Evolutionary conservation across 2,888 invertebrate species (phyloP).

Genomic region (Euplagia quadripunctaria): DNA sequence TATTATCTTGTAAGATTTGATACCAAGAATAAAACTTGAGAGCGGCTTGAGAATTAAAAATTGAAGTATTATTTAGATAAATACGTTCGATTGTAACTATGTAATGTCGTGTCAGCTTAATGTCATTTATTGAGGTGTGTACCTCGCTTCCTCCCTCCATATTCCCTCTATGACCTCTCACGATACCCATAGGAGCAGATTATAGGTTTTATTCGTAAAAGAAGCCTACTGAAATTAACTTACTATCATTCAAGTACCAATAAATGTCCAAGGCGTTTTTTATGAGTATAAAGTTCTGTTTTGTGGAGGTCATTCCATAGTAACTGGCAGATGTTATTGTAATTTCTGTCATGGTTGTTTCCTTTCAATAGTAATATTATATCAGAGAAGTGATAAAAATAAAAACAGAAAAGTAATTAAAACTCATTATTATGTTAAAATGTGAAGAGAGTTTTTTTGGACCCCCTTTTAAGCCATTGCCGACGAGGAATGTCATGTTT

Average conservation of each 20-base stretch:
- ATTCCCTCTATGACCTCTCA: conserved; percentile 14
- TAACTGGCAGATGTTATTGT: too few species aligned
- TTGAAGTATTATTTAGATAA: not conserved
- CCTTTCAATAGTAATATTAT: too few species aligned
- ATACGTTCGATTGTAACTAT: conserved; percentile 3
- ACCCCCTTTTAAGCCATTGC: too few species aligned
- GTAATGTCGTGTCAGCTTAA: conserved; percentile 1
- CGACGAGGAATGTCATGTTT: too few species aligned
- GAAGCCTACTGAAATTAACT: not conserved
- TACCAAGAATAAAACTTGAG: not conserved
- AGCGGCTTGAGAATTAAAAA: not conserved
- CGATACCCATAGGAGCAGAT: conserved; percentile 13
- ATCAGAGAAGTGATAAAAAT: too few species aligned
- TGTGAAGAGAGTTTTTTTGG: too few species aligned
- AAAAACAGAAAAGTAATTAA: too few species aligned
- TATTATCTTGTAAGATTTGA: not conserved
- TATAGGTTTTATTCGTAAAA: conserved; percentile 10
- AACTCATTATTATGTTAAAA: too few species aligned
- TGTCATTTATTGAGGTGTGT: conserved; percentile 10
- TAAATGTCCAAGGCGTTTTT: not conserved
- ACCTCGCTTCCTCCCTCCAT: not conserved
- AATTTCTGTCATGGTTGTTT: too few species aligned
- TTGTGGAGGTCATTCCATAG: too few species aligned
- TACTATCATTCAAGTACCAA: not conserved
- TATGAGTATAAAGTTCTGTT: not conserved